Evolutionary conservation across 2,797 vertebrate species (phyloP).

Genomic region (Decapterus maruadsi): DNA sequence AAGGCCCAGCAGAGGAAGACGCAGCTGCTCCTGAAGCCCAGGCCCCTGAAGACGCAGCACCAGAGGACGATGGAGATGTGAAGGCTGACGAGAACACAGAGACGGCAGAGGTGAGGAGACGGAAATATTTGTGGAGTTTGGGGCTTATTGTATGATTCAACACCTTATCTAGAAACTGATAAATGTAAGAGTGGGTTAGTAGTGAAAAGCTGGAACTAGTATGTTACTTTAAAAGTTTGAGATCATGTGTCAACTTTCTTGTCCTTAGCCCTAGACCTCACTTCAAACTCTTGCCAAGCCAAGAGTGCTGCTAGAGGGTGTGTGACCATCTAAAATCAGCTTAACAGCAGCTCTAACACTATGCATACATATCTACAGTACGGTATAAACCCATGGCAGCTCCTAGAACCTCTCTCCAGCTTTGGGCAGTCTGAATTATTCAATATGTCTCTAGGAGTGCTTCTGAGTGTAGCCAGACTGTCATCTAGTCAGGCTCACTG

Average conservation of each 20-base stretch:
- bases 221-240: not conserved
- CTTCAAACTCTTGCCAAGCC: not conserved
- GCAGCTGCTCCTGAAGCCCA: not conserved
- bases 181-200: not conserved
- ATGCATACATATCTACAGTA: not conserved
- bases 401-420: not conserved
- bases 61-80: not conserved
- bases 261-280: not conserved
- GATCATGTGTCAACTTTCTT: not conserved
- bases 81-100: not conserved
- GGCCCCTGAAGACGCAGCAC: not conserved
- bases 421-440: not conserved
- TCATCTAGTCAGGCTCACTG: not conserved
- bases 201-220: not conserved
- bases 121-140: not conserved
- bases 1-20: not conserved
- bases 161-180: not conserved
- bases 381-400: not conserved
- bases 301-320: not conserved
- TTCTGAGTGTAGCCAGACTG: not conserved
- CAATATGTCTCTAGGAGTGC: not conserved
- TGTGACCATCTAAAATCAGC: not conserved
- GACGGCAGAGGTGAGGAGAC: constrained; percentile 22
- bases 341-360: not conserved
- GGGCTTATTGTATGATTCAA: not conserved